These are phyloP conservation scores for Emydoidea blandingii DNA, from an alignment of 2,797 vertebrate species.

Conservation along the genomic window DNA sequence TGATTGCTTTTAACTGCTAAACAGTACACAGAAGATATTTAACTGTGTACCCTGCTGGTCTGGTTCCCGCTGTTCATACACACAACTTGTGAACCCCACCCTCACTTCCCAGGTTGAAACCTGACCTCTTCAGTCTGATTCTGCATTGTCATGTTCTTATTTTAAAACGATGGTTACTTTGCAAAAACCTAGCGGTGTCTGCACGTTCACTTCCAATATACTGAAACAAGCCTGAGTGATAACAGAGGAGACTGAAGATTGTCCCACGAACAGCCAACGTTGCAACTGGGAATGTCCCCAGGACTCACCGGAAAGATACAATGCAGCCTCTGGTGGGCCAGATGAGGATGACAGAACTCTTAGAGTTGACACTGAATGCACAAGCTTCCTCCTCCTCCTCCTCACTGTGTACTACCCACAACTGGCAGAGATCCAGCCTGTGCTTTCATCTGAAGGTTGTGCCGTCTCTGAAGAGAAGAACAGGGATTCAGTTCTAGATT, in stretches of 20 bases:
- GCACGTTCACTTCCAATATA: not conserved
- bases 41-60: too few species aligned
- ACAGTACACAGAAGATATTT: not conserved
- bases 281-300: not conserved
- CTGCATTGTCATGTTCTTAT: not conserved
- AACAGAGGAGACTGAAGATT: not conserved
- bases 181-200: not conserved
- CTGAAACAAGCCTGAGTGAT: not conserved
- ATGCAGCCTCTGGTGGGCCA: conserved; percentile 76
- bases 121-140: not conserved
- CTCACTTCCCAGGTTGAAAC: not conserved
- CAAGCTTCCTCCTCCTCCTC: conserved; percentile 65
- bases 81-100: not conserved
- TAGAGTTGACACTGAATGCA: conserved; percentile 36
- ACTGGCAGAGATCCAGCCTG: conserved; percentile 74
- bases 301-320: conserved; percentile 79
- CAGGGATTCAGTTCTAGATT: not conserved
- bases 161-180: not conserved
- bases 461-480: conserved; percentile 67
- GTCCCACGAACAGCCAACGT: not conserved
- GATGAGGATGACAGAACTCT: conserved; percentile 73
- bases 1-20: not conserved
- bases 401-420: conserved; percentile 74
- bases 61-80: too few species aligned
- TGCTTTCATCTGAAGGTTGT: conserved; percentile 80